phyloP scores from a whole-genome alignment of 2,113 vertebrate species.

The Sylvietta virens region DNA sequence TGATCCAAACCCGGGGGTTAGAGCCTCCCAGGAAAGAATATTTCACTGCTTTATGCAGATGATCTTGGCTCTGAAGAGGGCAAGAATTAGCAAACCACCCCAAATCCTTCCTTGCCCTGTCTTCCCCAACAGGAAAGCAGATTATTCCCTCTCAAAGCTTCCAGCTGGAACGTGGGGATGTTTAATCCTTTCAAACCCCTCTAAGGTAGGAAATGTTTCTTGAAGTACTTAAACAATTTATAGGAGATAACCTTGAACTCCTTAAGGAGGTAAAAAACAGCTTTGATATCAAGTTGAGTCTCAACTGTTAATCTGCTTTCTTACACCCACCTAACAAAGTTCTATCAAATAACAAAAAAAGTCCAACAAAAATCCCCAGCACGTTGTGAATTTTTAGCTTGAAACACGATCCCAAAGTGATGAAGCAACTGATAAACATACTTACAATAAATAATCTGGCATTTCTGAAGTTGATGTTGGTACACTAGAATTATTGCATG shows the following conservation, averaged over 20 bases:
- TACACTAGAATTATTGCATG: slow-evolving; percentile 82
- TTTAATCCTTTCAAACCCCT: neutral
- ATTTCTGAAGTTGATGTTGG: slow-evolving; percentile 84
- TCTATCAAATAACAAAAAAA: neutral
- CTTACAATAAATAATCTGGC: slow-evolving; percentile 94
- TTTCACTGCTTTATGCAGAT: neutral
- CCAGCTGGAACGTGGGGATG: neutral
- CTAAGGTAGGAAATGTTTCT: neutral
- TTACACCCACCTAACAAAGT: neutral
- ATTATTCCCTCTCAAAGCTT: neutral
- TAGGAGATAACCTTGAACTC: neutral
- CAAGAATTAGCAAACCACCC: neutral
- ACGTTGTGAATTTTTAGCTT: neutral
- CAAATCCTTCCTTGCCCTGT: neutral
- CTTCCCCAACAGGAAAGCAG: neutral
- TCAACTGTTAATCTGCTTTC: neutral
- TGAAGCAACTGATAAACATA: neutral
- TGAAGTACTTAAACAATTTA: neutral
- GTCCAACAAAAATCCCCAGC: neutral
- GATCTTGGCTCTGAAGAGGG: neutral
- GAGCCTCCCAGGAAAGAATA: neutral
- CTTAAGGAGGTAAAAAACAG: neutral
- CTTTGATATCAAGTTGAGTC: neutral
- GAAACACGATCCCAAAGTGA: neutral
- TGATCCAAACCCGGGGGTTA: neutral